Evolutionary conservation across 2,113 vertebrate species (phyloP), one percentile per base, ranked within the genome.

Genomic region (Atlantisia rogersi): DNA sequence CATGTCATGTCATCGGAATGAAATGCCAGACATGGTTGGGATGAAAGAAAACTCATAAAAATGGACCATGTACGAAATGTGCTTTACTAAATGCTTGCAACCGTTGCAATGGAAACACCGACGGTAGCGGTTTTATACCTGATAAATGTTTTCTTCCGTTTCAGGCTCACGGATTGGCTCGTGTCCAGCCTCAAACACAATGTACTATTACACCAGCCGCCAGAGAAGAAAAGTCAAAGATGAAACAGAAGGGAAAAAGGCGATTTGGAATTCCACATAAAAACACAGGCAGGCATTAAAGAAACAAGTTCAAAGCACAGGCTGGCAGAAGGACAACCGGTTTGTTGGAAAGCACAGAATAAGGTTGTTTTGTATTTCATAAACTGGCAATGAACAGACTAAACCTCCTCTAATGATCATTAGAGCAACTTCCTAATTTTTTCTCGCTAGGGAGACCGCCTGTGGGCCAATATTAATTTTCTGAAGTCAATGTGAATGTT

Each of bases 101-200:
- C 5, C 11, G 31, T 10, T 55, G 62, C 63, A 50, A 88, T 17
- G 87, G 46, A 65, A 94, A 97, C 94, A 92, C 73, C 90, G 80
- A 95, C 63, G 91, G 56, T 37, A 97, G 94, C 42, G 86, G 65
- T 97, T 97, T 78, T 96, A 98, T 99, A 99, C 99, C 99, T 99
- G 99, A 98, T 99, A 99, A 99, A 99, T 99, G 99, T 99, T 99
- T 98, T 99, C 99, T 98, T 99, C 99, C 84, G 97, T 99, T 98
- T 99, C 99, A 95, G 99, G 99, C 98, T 99, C 99, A 97, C 99
- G 99, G 98, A 99, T 99, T 97, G 99, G 99, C 98, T 99, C 99
- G 81, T 99, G 99, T 99, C 99, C 99, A 98, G 99, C 99, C 99
- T 99, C 99, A 99, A 99, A 99, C 98, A 99, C 99, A 99, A 99